Evolutionary conservation across 2,113 vertebrate genomes (phyloP), one percentile per base, ranked within the genome.

Genomic region (Lampris megalopsis): DNA sequence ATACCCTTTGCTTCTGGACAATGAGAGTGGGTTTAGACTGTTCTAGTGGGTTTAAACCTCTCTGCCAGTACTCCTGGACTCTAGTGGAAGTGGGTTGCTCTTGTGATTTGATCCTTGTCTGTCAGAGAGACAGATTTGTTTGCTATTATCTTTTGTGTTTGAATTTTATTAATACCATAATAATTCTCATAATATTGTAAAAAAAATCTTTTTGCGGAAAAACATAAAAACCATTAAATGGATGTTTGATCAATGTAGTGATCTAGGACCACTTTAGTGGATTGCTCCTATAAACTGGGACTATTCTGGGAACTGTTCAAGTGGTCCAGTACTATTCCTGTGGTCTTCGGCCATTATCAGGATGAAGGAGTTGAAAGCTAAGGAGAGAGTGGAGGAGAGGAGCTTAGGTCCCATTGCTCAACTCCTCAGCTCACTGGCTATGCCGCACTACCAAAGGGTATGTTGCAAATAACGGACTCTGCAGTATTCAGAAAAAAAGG

Each of bases 401-500:
- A 88, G 81, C 13, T 91, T 90, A 3, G 82, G 92, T 73, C 91
- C 92, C 3, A 87, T 95, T 64, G 86, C 93, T 88, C 92, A 94
- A 62, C 93, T 95, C 52, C 89, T 95, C 70, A 92, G 88, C 70
- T 94, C 93, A 37, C 67, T 95, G 85, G 93, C 93, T 75, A 73
- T 91, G 72, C 94, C 94, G 64, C 93, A 93, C 82, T 93, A 94
- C 71, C 92, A 94, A 79, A 88, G 93, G 93, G 94, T 95, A 94
- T 52, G 94, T 88, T 74, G 36, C 41, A 77, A 69, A 71, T 50
- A 24, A 13, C 24, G 38, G 63, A 2, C 35, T 80, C 35, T 72
- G 8, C 5, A 0, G 37, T 67, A 58, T 52, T 11, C 49, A 3
- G 9, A 52, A 52, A 24, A 24, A 24, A 24, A 24, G 24, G 24